Conservation (phyloP, 2,113 vertebrate species). For the Egretta garzetta region DNA sequence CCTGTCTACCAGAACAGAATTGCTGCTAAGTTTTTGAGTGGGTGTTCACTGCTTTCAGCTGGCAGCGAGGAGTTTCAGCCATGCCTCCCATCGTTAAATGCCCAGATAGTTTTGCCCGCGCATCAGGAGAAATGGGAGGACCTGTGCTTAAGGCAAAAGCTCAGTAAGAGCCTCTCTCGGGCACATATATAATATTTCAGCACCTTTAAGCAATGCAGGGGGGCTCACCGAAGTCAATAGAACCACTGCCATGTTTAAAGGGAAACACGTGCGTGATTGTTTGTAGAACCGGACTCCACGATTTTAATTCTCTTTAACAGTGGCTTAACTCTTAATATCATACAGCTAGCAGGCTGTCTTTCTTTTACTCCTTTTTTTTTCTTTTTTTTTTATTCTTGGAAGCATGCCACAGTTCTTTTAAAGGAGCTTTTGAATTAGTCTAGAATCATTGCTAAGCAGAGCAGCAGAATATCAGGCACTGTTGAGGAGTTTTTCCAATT, state of each 20-base stretch:
- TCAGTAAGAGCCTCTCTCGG: not conserved
- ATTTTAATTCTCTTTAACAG: slow-evolving; percentile 31
- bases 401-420: slow-evolving; percentile 8
- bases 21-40: not conserved
- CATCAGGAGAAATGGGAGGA: not conserved
- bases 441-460: not conserved
- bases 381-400: not conserved
- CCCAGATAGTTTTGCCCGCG: not conserved
- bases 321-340: not conserved
- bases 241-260: not conserved
- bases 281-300: not conserved
- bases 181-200: not conserved
- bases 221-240: not conserved
- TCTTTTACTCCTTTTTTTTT: not conserved
- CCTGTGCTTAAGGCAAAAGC: not conserved
- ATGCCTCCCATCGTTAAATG: not conserved
- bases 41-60: not conserved
- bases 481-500: slow-evolving; percentile 15
- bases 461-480: not conserved
- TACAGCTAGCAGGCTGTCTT: slow-evolving; percentile 18
- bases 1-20: not conserved
- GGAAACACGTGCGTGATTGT: not conserved
- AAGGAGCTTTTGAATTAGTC: slow-evolving; percentile 18
- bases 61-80: not conserved
- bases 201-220: not conserved